Percentiles rank a stretch among this genome's conserved stretches.
Evolutionary conservation across 2,888 invertebrate genomes (phyloP).

Genomic region (Xestobium rufovillosum): DNA sequence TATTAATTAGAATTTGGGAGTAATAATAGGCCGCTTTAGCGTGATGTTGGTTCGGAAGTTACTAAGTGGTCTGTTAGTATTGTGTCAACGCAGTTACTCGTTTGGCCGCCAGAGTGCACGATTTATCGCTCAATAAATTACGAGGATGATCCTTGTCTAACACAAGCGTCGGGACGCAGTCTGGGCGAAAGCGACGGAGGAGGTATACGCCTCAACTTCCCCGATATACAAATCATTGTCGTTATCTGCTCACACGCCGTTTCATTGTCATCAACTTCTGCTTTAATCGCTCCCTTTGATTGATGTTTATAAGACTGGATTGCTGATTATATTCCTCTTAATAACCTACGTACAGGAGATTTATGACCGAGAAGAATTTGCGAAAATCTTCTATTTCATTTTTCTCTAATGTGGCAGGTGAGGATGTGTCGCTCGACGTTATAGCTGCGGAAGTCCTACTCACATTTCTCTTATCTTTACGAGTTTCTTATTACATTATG

Average conservation of each 20-base stretch:
- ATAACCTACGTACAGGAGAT: too few relatives aligned
- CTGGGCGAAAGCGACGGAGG: slow-evolving; percentile 16
- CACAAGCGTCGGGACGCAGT: slow-evolving; percentile 27
- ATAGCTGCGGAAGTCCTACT: slow-evolving; percentile 13
- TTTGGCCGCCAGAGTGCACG: slow-evolving; percentile 43
- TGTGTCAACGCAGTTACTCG: slow-evolving; percentile 44
- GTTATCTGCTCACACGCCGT: slow-evolving; percentile 32
- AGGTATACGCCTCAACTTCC: slow-evolving; percentile 29
- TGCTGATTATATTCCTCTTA: too few relatives aligned
- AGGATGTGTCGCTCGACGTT: too few relatives aligned
- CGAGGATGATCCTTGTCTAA: slow-evolving; percentile 36
- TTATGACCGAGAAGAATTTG: too few relatives aligned
- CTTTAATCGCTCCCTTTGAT: not conserved
- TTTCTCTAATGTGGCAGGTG: too few relatives aligned
- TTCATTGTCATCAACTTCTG: slow-evolving; percentile 24
- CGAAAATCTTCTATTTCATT: too few relatives aligned
- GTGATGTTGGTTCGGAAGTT: slow-evolving; percentile 33
- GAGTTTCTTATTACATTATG: slow-evolving; percentile 11
- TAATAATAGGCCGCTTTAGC: slow-evolving; percentile 32
- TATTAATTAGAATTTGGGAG: too few relatives aligned
- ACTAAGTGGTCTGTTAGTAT: slow-evolving; percentile 44
- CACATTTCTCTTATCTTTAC: slow-evolving; percentile 19
- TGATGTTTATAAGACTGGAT: too few relatives aligned
- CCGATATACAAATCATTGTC: slow-evolving; percentile 38
- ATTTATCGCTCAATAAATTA: slow-evolving; percentile 46